These are phyloP conservation scores for Sphaerodactylus townsendi DNA, from an alignment of 2,113 vertebrate species.

Conservation along the genomic window DNA sequence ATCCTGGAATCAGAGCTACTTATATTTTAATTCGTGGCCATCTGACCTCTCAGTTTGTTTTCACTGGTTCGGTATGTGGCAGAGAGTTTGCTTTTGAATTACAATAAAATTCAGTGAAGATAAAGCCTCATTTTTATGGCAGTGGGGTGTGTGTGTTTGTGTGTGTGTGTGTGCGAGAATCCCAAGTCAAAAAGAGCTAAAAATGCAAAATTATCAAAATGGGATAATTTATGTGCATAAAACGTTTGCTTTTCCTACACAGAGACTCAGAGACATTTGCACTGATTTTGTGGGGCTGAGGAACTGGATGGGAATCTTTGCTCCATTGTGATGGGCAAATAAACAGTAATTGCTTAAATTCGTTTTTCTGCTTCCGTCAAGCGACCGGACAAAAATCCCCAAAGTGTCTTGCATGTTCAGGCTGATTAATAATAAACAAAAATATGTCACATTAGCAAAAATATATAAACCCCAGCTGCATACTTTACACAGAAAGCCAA, in stretches of 20 bases:
- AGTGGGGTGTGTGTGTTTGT: not conserved
- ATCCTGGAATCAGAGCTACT: no score
- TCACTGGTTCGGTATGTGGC: not conserved
- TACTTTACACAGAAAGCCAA: not conserved
- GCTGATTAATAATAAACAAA: slow-evolving; percentile 62
- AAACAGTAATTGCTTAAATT: slow-evolving; percentile 48
- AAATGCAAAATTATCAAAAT: not conserved
- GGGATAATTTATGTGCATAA: slow-evolving; percentile 24
- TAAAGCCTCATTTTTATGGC: not conserved
- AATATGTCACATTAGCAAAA: slow-evolving; percentile 57
- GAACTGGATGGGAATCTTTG: not conserved
- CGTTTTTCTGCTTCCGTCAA: slow-evolving; percentile 39
- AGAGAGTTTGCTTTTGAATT: slow-evolving; percentile 23
- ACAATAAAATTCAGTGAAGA: not conserved
- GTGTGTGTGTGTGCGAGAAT: not conserved
- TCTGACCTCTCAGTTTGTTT: slow-evolving; percentile 24
- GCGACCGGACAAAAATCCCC: slow-evolving; percentile 48
- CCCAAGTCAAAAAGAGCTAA: not conserved
- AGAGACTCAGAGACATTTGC: slow-evolving; percentile 27
- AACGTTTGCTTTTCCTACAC: slow-evolving; percentile 34
- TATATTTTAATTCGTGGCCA: not conserved
- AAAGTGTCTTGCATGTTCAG: slow-evolving; percentile 47
- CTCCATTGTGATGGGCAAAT: slow-evolving; percentile 32
- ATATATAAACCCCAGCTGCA: slow-evolving; percentile 50
- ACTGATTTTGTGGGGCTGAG: slow-evolving; percentile 20